Evolutionary conservation across 92 coral and sea anemone genomes (phyloP), one percentile per base, ranked within the genome.

Genomic region (Scolanthus callimorphus): DNA sequence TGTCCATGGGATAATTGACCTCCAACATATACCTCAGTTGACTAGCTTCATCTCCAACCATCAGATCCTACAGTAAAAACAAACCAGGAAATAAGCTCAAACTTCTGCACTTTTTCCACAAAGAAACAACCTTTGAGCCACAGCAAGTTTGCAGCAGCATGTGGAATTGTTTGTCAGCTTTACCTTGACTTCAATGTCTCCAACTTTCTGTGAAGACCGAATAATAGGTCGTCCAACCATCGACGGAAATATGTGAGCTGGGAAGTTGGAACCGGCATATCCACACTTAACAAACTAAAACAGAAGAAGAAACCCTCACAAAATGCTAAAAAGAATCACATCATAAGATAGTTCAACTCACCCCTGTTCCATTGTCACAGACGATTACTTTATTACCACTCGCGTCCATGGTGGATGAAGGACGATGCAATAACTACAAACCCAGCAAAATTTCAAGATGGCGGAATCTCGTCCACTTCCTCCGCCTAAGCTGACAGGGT

Each of bases 341-440:
- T 27, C 13, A 25, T 1, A 48, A 28, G 27, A 37, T 49, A 25
- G 45, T 21, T 22, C 8, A 62, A 59, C 97, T 47, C 79, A 91
- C 97, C 85, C 97, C 97, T 24, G 97, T 91, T 72, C 97, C 97
- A 83, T 91, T 91, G 77, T 91, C 97, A 74, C 97, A 91, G 29
- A 91, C 97, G 73, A 91, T 77, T 57, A 91, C 91, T 73, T 76
- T 87, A 55, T 88, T 85, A 66, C 97, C 97, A 41, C 72, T 79
- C 52, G 97, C 73, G 79, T 91, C 97, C 97, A 91, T 91, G 62
- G 89, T 76, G 69, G 87, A 84, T 84, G 67, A 30, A 31, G 60
- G 62, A 57, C 64, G 81, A 71, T 73, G 58, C 53, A 41, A 37
- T 34, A 60, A 29, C 62, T 22, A 60, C 67, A 57, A 71, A 61